phyloP scores from a whole-genome alignment of 2,888 invertebrate genomes.

The Tipula helvola region DNA sequence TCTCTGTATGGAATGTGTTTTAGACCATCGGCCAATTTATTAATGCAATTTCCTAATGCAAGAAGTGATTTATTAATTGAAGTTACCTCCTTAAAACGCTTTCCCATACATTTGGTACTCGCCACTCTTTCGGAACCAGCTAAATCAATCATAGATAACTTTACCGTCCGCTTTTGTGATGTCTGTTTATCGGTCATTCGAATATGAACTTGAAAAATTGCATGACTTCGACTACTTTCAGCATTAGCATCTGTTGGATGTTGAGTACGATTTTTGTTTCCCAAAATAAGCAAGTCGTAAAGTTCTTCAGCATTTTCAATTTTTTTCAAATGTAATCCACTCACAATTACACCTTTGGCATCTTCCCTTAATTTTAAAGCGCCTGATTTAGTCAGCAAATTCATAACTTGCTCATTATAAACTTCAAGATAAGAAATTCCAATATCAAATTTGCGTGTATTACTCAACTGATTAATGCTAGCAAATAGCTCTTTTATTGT shows the following conservation, averaged over 20 bases:
- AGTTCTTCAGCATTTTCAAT: conserved; percentile 64
- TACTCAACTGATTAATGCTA: conserved; percentile 54
- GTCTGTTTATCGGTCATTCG: conserved; percentile 50
- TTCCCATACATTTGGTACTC: conserved; percentile 69
- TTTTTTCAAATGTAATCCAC: conserved; percentile 62
- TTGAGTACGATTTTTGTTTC: conserved; percentile 80
- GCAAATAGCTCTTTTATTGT: conserved; percentile 79
- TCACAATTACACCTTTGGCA: conserved; percentile 66
- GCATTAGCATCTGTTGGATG: conserved; percentile 93
- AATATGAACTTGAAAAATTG: conserved; percentile 78
- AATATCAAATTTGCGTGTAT: conserved; percentile 67
- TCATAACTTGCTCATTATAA: conserved; percentile 86
- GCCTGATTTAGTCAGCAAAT: conserved; percentile 54
- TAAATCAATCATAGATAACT: conserved; percentile 87
- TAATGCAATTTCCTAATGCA: conserved; percentile 82
- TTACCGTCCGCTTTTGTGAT: conserved; percentile 62
- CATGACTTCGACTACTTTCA: conserved; percentile 89
- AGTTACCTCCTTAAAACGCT: conserved; percentile 82
- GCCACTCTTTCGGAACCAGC: conserved; percentile 89
- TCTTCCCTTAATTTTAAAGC: conserved; percentile 75
- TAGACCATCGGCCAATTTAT: conserved; percentile 71
- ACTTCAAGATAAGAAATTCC: conserved; percentile 71
- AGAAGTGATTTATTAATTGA: conserved; percentile 86
- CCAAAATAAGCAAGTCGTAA: conserved; percentile 61
- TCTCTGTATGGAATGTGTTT: conserved; percentile 71